Percentiles rank a stretch among this genome's conserved stretches.
phyloP scores from a whole-genome alignment of 2,113 vertebrate genomes.

The Xenopus tropicalis region DNA sequence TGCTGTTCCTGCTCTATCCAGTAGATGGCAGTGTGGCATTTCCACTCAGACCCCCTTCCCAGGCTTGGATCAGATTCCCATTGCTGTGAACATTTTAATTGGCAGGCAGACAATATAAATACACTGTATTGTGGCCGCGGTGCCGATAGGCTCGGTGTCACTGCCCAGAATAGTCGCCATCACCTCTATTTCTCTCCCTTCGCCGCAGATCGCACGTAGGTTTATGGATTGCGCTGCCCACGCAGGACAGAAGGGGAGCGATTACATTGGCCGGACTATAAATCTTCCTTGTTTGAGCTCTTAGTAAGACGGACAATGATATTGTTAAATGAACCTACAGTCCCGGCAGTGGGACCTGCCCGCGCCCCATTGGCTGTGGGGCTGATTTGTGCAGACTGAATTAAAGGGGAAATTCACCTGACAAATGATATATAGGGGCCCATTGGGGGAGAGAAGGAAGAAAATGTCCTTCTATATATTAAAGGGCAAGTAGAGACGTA shows the following conservation, averaged over 20 bases:
- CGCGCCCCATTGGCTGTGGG: no score
- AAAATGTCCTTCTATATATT: not conserved
- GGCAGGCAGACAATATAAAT: constrained; percentile 12
- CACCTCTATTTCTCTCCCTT: constrained; percentile 36
- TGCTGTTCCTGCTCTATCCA: constrained; percentile 39
- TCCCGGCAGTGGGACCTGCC: constrained; percentile 35
- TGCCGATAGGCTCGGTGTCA: constrained; percentile 27
- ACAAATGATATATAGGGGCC: not conserved
- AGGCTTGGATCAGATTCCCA: not conserved
- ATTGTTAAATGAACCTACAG: constrained; percentile 42
- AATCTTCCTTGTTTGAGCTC: constrained; percentile 45
- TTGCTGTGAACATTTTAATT: constrained; percentile 37
- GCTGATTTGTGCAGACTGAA: no score
- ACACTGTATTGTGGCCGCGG: constrained; percentile 27
- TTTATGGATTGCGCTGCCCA: constrained; percentile 50
- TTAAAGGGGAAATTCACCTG: no score
- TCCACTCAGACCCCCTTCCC: constrained; percentile 4
- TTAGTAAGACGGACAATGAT: constrained; percentile 49
- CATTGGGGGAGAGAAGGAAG: not conserved
- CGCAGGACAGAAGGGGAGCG: constrained; percentile 41
- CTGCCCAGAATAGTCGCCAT: constrained; percentile 41
- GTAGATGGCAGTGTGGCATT: constrained; percentile 66
- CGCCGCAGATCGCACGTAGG: constrained; percentile 50
- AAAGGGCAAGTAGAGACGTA: not conserved
- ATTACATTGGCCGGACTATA: constrained; percentile 48